Base-by-base conservation (phyloP, 2,888 invertebrate genomes). In the Machimus atricapillus region DNA sequence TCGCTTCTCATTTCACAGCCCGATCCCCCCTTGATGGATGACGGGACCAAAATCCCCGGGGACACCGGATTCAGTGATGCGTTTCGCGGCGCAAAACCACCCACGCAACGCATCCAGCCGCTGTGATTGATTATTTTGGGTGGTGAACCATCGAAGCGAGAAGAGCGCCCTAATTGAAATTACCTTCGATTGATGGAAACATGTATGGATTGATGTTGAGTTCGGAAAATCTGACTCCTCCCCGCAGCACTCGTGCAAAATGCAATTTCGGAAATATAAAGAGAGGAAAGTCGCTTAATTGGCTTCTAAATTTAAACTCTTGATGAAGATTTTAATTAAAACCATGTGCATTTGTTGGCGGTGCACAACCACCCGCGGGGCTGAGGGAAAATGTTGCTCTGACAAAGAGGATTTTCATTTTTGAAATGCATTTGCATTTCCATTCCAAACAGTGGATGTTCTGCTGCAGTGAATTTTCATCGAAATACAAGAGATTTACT, bases 41-140 rank as follows among this genome's bases (percentile, higher is more conserved):
- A 74, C 27, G 74, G 85, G 37, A 73, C n/a, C 9, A n/a, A 5
- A 16, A 19, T 7, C 9, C 56, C n/a, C 56, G 19, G 56, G 56
- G 56, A 43, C 43, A 2, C 16, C 43, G 12, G 7, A 52, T n/a
- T 52, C 73, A 43, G 16, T 83, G 83, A 83, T 83, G 83, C 83
- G 83, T 37, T 73, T 52, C n/a, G 7, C n/a, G 19, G 2, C n/a
- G 5, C 16, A 19, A 19, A 52, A 6, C n/a, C 19, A 52, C 52
- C 52, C 52, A 52, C 19, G 52, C 52, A 52, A n/a, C 52, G 52
- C 52, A 66, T 19, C 34, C 37, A 56, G 2, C 37, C 12, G 23
- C 12, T 58, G 79, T 79, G 82, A 82, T 82, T 82, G 82, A 82
- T 82, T 82, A 37, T 37, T 82, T 82, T 34, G 66, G 58, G 66